Evolutionary conservation across 2,113 vertebrate genomes (phyloP).

Genomic region (Empidonax traillii): DNA sequence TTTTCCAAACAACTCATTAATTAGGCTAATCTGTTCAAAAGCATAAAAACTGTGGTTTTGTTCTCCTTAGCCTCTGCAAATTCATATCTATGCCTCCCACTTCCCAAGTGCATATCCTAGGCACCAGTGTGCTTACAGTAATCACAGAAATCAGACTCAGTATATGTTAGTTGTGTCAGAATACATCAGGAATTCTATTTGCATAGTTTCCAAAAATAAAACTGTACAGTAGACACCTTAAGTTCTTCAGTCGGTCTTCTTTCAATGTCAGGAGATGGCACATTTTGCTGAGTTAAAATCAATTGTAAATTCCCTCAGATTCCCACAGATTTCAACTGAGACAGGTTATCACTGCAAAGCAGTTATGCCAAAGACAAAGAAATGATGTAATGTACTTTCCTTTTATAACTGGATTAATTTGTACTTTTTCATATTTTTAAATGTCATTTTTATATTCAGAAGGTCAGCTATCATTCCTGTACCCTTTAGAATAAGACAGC

Average conservation of each 20-base stretch:
- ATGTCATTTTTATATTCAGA: constrained; percentile 37
- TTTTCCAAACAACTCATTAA: neutral
- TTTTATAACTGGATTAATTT: constrained; percentile 18
- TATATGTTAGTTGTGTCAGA: neutral
- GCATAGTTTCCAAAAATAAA: neutral
- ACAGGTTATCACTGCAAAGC: neutral
- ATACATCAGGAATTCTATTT: neutral
- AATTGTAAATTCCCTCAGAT: constrained; percentile 1
- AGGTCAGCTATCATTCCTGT: constrained; percentile 20
- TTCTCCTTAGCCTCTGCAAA: neutral
- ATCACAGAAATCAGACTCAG: neutral
- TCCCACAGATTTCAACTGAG: neutral
- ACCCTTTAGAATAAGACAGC: constrained; percentile 28
- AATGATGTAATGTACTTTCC: neutral
- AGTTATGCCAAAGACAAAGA: constrained; percentile 18
- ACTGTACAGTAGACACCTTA: neutral
- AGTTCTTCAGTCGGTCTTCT: neutral
- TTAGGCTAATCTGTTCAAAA: neutral
- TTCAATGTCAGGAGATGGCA: neutral
- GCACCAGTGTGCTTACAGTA: neutral
- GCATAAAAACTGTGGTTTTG: neutral
- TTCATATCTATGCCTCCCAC: neutral
- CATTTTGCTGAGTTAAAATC: constrained; percentile 20
- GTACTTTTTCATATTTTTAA: constrained; percentile 20
- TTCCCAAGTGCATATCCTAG: neutral